Percentiles rank a stretch among this genome's conserved stretches.
phyloP scores from a whole-genome alignment of 2,113 vertebrate genomes.

The Oophaga pumilio region DNA sequence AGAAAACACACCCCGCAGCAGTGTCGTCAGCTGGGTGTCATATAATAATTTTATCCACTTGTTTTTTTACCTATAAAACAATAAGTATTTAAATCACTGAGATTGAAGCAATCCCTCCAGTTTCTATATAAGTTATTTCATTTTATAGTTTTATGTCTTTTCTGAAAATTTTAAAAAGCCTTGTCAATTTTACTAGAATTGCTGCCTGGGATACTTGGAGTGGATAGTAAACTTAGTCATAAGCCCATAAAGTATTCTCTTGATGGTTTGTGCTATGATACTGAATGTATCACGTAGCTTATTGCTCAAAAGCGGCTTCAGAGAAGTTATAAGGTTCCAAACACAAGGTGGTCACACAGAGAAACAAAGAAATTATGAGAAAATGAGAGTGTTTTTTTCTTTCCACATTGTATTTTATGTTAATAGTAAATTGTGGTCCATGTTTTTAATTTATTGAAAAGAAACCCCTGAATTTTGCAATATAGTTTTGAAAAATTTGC shows the following conservation, averaged over 20 bases:
- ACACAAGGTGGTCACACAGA: background rate
- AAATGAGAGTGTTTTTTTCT: no score
- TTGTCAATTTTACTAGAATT: slow-evolving; percentile 7
- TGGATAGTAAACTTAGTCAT: slow-evolving; percentile 3
- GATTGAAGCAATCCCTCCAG: background rate
- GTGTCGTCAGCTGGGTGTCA: background rate
- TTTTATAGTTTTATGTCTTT: slow-evolving; percentile 25
- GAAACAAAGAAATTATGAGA: background rate
- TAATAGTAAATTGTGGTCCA: no score
- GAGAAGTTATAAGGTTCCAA: background rate
- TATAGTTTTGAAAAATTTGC: no score
- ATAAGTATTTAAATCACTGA: background rate
- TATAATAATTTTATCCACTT: slow-evolving; percentile 24
- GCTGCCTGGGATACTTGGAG: background rate
- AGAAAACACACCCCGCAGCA: background rate
- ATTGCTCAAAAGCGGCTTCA: background rate
- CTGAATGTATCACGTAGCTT: slow-evolving; percentile 15
- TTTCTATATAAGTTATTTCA: background rate
- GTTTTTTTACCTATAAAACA: slow-evolving; percentile 15
- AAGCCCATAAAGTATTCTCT: background rate
- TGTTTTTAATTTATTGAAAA: no score
- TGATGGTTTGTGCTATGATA: background rate
- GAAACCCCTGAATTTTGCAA: no score
- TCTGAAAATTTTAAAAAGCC: background rate
- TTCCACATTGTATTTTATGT: no score